These are phyloP conservation scores for Sphaeridia pumilis DNA, from an alignment of 2,888 invertebrate species.

Conservation along the genomic window DNA sequence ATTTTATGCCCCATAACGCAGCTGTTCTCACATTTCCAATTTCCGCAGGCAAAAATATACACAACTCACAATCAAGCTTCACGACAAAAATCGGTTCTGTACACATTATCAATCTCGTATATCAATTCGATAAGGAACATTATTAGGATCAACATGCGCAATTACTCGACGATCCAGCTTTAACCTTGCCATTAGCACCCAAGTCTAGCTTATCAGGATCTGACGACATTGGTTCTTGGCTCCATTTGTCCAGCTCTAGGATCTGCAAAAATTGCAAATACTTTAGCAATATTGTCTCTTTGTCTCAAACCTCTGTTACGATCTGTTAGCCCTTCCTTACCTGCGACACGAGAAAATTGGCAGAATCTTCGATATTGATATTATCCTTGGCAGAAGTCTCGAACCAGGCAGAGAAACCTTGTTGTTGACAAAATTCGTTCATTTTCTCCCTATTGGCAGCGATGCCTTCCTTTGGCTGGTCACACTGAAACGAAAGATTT, in stretches of 20 bases:
- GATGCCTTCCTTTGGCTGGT: constrained; percentile 78
- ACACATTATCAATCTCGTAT: too few species aligned
- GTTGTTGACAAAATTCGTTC: constrained; percentile 85
- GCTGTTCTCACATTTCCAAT: too few species aligned
- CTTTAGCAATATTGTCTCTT: too few species aligned
- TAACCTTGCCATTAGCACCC: constrained; percentile 29
- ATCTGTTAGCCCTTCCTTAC: constrained; percentile 43
- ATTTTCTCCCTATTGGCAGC: constrained; percentile 71
- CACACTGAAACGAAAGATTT: constrained; percentile 67
- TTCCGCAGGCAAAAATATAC: too few species aligned
- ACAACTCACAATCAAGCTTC: too few species aligned
- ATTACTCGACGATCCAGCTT: constrained; percentile 20
- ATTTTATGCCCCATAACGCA: too few species aligned
- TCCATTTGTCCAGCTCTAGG: constrained; percentile 35
- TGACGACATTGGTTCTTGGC: constrained; percentile 30
- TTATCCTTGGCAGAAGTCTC: constrained; percentile 95
- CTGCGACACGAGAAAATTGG: constrained; percentile 78
- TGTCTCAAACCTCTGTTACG: not conserved
- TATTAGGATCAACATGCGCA: constrained; percentile 34
- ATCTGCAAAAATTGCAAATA: too few species aligned
- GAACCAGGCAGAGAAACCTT: constrained; percentile 88
- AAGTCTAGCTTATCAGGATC: constrained; percentile 33
- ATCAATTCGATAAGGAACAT: too few species aligned
- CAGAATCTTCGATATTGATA: constrained; percentile 91
- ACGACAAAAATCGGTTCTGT: too few species aligned